phyloP scores from a whole-genome alignment of 2,888 invertebrate species.

The Patella caerulea region DNA sequence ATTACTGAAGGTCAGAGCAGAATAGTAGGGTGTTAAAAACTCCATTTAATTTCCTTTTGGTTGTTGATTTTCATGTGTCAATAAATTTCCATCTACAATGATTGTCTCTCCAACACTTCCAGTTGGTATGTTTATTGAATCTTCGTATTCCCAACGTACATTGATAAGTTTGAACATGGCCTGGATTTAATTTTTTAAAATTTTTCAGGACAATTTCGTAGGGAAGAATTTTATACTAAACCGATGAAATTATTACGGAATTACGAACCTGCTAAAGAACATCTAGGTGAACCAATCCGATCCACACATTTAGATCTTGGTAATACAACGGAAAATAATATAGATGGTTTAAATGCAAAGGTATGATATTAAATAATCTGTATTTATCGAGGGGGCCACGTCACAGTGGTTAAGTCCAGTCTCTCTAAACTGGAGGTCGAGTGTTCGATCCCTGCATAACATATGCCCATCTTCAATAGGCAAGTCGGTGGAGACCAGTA shows the following conservation, averaged over 20 bases:
- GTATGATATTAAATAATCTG: conserved; percentile 22
- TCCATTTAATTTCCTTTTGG: too few species aligned
- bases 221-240: conserved; percentile 43
- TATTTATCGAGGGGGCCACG: background rate
- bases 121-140: background rate
- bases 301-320: conserved; percentile 33
- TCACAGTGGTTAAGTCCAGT: too few species aligned
- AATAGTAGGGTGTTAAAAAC: too few species aligned
- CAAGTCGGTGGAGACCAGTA: too few species aligned
- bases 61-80: too few species aligned
- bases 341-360: conserved; percentile 35
- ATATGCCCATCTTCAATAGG: too few species aligned
- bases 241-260: conserved; percentile 41
- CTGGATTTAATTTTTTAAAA: conserved; percentile 1
- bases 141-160: conserved; percentile 19
- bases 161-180: background rate
- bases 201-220: conserved; percentile 42
- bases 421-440: too few species aligned
- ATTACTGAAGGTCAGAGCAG: too few species aligned
- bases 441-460: too few species aligned
- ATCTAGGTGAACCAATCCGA: conserved; percentile 47
- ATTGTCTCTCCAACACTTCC: too few species aligned
- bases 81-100: too few species aligned
- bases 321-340: conserved; percentile 26
- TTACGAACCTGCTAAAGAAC: conserved; percentile 41